These are phyloP conservation scores for Luperina nickerlii DNA, from an alignment of 2,888 invertebrate genomes.

Conservation along the genomic window DNA sequence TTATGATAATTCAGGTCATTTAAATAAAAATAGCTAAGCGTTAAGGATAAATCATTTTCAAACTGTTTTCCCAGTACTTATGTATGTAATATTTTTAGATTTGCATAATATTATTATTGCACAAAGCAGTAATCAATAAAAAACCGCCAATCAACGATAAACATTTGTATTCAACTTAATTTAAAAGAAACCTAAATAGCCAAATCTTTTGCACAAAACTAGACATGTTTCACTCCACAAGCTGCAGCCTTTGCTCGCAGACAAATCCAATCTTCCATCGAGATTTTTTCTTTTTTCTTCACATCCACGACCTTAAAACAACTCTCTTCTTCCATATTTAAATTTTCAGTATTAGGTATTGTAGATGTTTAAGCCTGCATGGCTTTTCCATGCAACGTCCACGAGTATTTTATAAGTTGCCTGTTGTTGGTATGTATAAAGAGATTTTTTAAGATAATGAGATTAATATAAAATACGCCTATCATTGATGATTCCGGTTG, in stretches of 20 bases:
- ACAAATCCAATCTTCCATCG: background rate
- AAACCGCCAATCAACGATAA: background rate
- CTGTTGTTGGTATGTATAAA: no score
- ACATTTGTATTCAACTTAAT: background rate
- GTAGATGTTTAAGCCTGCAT: no score
- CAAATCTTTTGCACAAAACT: background rate
- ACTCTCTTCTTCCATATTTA: background rate
- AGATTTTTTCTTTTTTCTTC: background rate
- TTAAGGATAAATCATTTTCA: constrained; percentile 9
- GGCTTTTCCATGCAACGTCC: no score
- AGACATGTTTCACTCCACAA: background rate
- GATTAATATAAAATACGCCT: no score
- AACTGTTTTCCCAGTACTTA: background rate
- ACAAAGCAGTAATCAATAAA: background rate
- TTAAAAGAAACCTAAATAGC: background rate
- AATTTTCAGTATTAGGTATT: background rate
- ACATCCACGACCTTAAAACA: background rate
- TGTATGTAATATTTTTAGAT: background rate
- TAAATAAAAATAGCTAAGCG: background rate
- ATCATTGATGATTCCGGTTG: no score
- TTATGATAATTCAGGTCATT: background rate
- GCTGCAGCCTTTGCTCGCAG: background rate
- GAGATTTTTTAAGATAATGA: no score
- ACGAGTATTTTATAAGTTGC: no score
- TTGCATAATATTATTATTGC: constrained; percentile 1